Conservation (phyloP, 2,888 invertebrate species). For the Cylindroiulus punctatus region DNA sequence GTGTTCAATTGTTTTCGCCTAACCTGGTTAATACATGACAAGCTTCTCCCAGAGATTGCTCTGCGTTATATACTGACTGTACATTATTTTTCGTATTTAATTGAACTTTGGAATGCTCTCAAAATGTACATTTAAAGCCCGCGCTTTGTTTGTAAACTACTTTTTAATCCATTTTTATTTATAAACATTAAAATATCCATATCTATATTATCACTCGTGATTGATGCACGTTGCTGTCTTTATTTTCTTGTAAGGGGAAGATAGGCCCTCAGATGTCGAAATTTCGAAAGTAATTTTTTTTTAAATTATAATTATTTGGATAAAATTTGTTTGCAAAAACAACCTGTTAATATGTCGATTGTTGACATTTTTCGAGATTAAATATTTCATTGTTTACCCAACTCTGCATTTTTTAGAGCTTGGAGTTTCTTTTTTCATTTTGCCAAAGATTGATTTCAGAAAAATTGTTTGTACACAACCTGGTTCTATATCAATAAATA, state of each 20-base stretch:
- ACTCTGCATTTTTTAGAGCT: too few relatives aligned
- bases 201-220: constrained; percentile 8
- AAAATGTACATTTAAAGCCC: neutral
- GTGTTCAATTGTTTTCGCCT: neutral
- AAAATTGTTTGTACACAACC: too few relatives aligned
- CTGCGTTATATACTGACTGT: neutral
- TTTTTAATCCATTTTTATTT: constrained; percentile 41
- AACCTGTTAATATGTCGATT: too few relatives aligned
- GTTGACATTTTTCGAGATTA: too few relatives aligned
- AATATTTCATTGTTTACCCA: too few relatives aligned
- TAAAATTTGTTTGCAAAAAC: neutral
- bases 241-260: neutral
- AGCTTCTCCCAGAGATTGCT: neutral
- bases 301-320: neutral
- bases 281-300: neutral
- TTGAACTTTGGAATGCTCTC: neutral
- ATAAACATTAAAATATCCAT: constrained; percentile 45
- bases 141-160: constrained; percentile 25
- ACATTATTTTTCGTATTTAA: constrained; percentile 24
- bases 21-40: neutral
- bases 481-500: too few relatives aligned
- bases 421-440: too few relatives aligned
- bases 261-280: neutral
- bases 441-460: too few relatives aligned
- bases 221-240: neutral